These are phyloP conservation scores for Celastrina argiolus DNA, from an alignment of 2,888 invertebrate genomes.

Conservation along the genomic window DNA sequence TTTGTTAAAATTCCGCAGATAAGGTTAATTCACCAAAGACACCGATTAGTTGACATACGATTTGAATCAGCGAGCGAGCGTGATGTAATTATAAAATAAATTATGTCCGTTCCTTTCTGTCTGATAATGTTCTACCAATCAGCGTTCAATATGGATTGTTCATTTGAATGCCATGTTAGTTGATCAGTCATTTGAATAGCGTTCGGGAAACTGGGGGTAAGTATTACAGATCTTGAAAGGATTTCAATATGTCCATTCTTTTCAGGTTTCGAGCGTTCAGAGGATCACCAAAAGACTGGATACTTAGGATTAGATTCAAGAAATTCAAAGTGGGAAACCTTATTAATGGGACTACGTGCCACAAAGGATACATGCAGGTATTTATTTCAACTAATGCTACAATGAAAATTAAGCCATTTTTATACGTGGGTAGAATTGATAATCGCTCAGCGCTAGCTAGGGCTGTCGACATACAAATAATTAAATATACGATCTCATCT, in stretches of 20 bases:
- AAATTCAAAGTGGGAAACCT: conserved; percentile 94
- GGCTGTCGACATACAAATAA: not conserved
- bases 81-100: no score
- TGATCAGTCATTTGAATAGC: no score
- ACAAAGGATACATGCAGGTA: conserved; percentile 93
- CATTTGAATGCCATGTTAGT: no score
- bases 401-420: not conserved
- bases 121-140: no score
- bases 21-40: no score
- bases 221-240: no score
- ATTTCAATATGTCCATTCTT: conserved; percentile 22
- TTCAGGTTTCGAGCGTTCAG: conserved; percentile 89
- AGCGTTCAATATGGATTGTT: no score
- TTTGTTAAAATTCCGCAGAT: no score
- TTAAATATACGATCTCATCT: not conserved
- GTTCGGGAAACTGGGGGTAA: no score
- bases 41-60: no score
- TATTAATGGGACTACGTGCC: conserved; percentile 91
- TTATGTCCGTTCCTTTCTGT: no score
- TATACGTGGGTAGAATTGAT: not conserved
- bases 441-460: not conserved
- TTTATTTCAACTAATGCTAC: not conserved
- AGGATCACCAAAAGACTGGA: conserved; percentile 93
- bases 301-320: conserved; percentile 91
- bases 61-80: no score